A percentile compares a stretch with the other conserved stretches of the same genome.
Conservation (phyloP, 2,888 invertebrate species). For the Drosophila melanocephala region DNA sequence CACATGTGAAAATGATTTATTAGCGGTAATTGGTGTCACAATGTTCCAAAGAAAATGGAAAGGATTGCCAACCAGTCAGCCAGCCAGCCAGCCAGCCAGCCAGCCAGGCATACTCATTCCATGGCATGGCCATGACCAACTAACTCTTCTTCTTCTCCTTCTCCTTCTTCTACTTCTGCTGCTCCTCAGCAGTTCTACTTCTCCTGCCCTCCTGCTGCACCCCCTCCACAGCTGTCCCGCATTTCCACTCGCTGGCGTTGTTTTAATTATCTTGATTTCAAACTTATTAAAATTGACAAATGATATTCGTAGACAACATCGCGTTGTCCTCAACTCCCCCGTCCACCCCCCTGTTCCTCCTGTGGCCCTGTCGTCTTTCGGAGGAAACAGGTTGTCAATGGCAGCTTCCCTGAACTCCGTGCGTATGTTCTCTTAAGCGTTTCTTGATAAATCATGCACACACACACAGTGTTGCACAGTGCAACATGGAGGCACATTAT, state of each 20-base stretch:
- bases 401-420: conserved; percentile 64
- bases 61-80: conserved; percentile 67
- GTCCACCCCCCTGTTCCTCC: too few species aligned
- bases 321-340: conserved; percentile 16
- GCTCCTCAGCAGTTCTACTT: neutral
- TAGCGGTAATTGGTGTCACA: conserved; percentile 83
- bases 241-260: conserved; percentile 47
- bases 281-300: conserved; percentile 83
- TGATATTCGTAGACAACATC: conserved; percentile 77
- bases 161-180: neutral
- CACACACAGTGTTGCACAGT: conserved; percentile 26
- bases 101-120: conserved; percentile 10
- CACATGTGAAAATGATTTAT: conserved; percentile 79
- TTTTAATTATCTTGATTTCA: conserved; percentile 82
- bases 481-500: conserved; percentile 7
- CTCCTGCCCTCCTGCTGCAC: neutral
- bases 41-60: conserved; percentile 76
- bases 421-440: conserved; percentile 27
- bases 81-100: neutral
- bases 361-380: conserved; percentile 21
- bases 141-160: neutral
- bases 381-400: conserved; percentile 77
- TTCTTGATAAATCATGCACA: conserved; percentile 69
- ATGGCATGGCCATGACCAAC: conserved; percentile 40
- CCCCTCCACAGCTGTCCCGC: conserved; percentile 36